Evolutionary conservation across 2,888 invertebrate species (phyloP), one percentile per base, ranked within the genome.

Genomic region (Parnassius mnemosyne): DNA sequence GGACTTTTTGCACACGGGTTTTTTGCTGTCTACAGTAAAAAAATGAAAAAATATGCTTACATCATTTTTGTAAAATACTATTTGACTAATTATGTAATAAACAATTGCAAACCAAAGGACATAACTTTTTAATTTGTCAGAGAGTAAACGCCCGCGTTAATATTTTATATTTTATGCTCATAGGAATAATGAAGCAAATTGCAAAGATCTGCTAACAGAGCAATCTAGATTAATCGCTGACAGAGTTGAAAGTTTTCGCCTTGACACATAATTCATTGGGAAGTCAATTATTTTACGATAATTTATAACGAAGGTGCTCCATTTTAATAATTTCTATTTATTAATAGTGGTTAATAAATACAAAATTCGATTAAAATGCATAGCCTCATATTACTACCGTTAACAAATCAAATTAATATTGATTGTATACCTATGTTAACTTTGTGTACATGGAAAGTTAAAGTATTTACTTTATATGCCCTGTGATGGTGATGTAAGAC

Each of bases 171-270:
- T 53, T 57, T 57, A 49, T 49, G 42, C 0, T 46, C 1, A 50
- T 42, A 42, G 9, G 0, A 9, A 47, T 57, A 61, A 57, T 9
- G 41, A 49, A 10, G 47, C 51, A 25, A 53, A 57, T 53, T 42
- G 57, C 60, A 44, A 13, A 16, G 11, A 5, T 10, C 11, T 10
- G 34, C 51, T 10, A 16, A 44, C 3, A 13, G 9, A 57, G 49
- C 54, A 25, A 16, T 49, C 53, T 12, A 43, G 34, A 44, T 54
- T 46, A 53, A 61, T 61, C 13, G 44, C 44, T 54, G 25, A 46
- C 54, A 46, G 54, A 13, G 53, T 62, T 62, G 62, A 58, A 62
- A 62, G 62, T 62, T 43, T 62, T 62, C 25, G 50, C 62, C 62
- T 62, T 62, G 62, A 62, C 62, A 58, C 54, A 58, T 54, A 54